Evolutionary conservation across 2,888 invertebrate species (phyloP).

Genomic region (Tinea trinotella): DNA sequence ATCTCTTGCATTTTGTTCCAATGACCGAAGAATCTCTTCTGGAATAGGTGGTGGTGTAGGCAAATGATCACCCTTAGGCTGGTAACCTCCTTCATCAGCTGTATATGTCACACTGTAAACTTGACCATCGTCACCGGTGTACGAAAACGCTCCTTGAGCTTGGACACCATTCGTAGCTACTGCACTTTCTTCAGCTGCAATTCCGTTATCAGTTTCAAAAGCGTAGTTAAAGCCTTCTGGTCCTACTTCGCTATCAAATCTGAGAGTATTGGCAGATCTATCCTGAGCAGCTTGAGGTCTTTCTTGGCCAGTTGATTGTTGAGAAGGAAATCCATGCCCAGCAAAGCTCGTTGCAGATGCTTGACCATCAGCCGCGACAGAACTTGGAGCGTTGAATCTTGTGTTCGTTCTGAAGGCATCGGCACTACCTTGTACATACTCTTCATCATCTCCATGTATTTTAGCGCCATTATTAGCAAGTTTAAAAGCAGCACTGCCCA

Average conservation of each 20-base stretch:
- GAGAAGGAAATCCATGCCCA: constrained; percentile 22
- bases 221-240: constrained; percentile 44
- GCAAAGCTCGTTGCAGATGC: constrained; percentile 11
- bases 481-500: constrained; percentile 56
- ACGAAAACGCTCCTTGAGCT: constrained; percentile 51
- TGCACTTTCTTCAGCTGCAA: constrained; percentile 46
- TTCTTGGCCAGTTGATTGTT: constrained; percentile 24
- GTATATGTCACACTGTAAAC: constrained; percentile 53
- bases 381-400: constrained; percentile 1
- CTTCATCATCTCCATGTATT: constrained; percentile 20
- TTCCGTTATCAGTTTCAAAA: constrained; percentile 56
- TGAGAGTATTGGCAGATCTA: constrained; percentile 37
- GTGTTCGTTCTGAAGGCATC: constrained; percentile 12
- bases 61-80: constrained; percentile 48
- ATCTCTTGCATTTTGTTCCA: constrained; percentile 52
- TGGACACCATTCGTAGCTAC: constrained; percentile 43
- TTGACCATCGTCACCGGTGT: constrained; percentile 54
- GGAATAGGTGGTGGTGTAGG: constrained; percentile 58
- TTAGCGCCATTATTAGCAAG: constrained; percentile 21
- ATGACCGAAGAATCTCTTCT: constrained; percentile 44
- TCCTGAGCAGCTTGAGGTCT: constrained; percentile 40
- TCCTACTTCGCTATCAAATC: constrained; percentile 43
- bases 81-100: constrained; percentile 50
- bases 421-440: constrained; percentile 19
- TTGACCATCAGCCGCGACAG: constrained; percentile 12